Conservation (phyloP, 2,113 vertebrate genomes). For the Rhea pennata region DNA sequence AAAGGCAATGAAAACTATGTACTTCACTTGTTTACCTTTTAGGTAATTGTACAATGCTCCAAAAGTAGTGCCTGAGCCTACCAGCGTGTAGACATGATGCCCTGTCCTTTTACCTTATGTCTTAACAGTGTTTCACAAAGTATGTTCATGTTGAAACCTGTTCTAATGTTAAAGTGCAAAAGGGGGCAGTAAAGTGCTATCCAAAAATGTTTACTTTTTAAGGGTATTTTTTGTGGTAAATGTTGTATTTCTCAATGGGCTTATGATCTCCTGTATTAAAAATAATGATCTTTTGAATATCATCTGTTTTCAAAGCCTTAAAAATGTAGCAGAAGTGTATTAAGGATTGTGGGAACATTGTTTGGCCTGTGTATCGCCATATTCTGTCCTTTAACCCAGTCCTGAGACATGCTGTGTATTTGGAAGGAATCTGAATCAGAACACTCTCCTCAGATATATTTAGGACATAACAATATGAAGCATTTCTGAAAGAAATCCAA, state of each 20-base stretch:
- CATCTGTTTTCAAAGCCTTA: background rate
- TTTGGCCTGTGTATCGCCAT: background rate
- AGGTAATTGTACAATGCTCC: constrained; percentile 27
- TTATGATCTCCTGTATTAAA: constrained; percentile 17
- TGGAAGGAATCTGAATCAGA: background rate
- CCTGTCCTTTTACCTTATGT: background rate
- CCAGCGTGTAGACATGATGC: background rate
- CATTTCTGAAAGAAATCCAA: constrained; percentile 34
- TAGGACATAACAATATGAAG: background rate
- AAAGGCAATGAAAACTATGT: constrained; percentile 9
- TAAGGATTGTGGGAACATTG: background rate
- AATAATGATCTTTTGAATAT: constrained; percentile 2
- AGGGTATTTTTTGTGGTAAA: constrained; percentile 29
- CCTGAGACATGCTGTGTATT: constrained; percentile 16
- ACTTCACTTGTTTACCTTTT: background rate
- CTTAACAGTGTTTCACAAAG: constrained; percentile 33
- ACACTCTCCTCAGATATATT: constrained; percentile 18
- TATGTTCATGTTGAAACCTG: constrained; percentile 57
- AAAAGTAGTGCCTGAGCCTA: background rate
- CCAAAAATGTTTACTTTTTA: constrained; percentile 51
- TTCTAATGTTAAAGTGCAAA: constrained; percentile 82
- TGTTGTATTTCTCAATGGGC: constrained; percentile 8
- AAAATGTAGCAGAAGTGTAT: background rate
- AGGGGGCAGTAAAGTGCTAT: constrained; percentile 85
- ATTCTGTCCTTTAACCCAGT: background rate